Percentiles rank a stretch among this genome's conserved stretches.
Evolutionary conservation across 2,888 invertebrate genomes (phyloP).

Genomic region (Lasiommata megera): DNA sequence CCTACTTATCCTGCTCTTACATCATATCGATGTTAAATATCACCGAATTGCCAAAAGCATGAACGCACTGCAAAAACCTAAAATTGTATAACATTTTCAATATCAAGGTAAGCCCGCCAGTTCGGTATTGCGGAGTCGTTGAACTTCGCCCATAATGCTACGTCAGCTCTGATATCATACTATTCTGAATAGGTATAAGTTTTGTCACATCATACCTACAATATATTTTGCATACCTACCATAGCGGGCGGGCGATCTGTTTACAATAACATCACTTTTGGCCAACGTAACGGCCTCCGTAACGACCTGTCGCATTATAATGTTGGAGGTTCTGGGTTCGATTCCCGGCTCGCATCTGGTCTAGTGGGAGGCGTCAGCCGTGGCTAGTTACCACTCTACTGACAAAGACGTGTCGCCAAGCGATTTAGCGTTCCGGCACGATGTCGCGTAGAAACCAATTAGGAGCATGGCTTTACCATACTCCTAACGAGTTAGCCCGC

Average conservation of each 20-base stretch:
- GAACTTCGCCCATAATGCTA: constrained; percentile 13
- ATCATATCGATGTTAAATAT: neutral
- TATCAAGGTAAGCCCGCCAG: constrained; percentile 8
- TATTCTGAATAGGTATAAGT: constrained; percentile 1
- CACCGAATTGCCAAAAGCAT: neutral
- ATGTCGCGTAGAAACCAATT: no score
- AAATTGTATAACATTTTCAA: constrained; percentile 2
- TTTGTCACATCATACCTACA: neutral
- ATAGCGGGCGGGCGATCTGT: neutral
- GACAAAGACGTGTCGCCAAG: no score
- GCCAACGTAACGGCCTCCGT: no score
- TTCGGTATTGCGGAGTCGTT: constrained; percentile 7
- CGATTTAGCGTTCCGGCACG: no score
- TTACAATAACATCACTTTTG: neutral
- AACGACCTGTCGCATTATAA: no score
- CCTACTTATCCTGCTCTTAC: neutral
- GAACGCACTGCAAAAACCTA: neutral
- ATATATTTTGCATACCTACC: no score
- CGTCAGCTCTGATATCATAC: constrained; percentile 13
- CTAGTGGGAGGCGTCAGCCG: no score
- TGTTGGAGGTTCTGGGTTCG: no score
- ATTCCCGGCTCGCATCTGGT: no score
- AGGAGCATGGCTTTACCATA: no score
- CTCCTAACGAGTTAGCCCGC: no score
- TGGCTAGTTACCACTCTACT: no score